phyloP scores from a whole-genome alignment of 2,888 invertebrate species.

The Tubulanus polymorphus region DNA sequence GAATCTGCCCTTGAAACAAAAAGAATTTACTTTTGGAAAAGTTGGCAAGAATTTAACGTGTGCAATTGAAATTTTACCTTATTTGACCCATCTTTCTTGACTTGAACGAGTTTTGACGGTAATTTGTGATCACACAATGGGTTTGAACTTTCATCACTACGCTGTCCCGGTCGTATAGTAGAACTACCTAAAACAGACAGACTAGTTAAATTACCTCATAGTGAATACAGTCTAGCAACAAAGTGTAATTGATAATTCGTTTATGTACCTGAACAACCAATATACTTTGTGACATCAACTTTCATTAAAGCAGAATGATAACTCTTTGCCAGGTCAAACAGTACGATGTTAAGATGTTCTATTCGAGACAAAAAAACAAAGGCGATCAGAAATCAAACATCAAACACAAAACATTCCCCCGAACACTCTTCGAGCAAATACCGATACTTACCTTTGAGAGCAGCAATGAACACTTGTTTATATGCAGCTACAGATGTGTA shows the following conservation, averaged over 20 bases:
- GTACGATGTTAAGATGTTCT: slow-evolving; percentile 35
- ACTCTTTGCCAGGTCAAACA: slow-evolving; percentile 29
- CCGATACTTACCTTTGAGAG: slow-evolving; percentile 25
- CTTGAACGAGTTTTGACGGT: slow-evolving; percentile 34
- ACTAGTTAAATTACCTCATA: too few relatives aligned
- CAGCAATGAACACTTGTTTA: slow-evolving; percentile 29
- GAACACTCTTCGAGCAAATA: too few relatives aligned
- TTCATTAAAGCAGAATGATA: slow-evolving; percentile 30
- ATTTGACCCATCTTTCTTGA: slow-evolving; percentile 38
- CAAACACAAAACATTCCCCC: too few relatives aligned
- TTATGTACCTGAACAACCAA: too few relatives aligned
- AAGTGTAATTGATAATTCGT: too few relatives aligned
- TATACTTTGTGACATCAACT: slow-evolving; percentile 25
- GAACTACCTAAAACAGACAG: too few relatives aligned
- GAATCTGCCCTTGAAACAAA: slow-evolving; percentile 26
- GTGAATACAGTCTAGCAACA: too few relatives aligned
- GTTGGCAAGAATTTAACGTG: background rate
- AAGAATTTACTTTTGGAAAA: background rate
- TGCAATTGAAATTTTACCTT: slow-evolving; percentile 20
- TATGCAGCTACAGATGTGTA: slow-evolving; percentile 27
- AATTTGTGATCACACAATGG: slow-evolving; percentile 36
- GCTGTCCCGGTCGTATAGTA: too few relatives aligned
- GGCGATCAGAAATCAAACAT: too few relatives aligned
- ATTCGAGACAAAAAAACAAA: too few relatives aligned
- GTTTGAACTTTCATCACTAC: too few relatives aligned